Conservation (phyloP, 2,888 invertebrate species). For the Andrena bicolor region DNA sequence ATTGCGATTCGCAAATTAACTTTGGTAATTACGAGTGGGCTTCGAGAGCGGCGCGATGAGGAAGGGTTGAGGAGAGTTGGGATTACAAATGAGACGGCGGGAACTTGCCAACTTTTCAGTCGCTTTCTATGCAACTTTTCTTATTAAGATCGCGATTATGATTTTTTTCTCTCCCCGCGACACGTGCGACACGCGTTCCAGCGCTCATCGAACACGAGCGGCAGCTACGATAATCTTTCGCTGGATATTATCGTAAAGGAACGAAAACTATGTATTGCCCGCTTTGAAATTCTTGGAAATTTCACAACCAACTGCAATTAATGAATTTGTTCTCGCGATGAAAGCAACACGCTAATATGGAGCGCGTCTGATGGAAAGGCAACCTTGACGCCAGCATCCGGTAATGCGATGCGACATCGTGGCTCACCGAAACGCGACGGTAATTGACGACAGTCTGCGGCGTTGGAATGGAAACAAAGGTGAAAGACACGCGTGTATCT, state of each 20-base stretch:
- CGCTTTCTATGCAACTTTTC: conserved; percentile 74
- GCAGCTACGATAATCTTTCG: not conserved
- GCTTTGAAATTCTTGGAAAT: no score
- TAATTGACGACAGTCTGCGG: conserved; percentile 62
- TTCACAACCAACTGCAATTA: no score
- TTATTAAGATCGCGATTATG: conserved; percentile 76
- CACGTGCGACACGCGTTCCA: not conserved
- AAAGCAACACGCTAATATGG: not conserved
- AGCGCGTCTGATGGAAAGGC: conserved; percentile 8
- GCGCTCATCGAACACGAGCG: not conserved
- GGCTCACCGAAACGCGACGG: conserved; percentile 1
- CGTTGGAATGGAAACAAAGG: conserved; percentile 40
- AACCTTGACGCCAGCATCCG: conserved; percentile 33
- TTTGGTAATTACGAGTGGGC: conserved; percentile 75
- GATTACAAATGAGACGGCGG: conserved; percentile 69
- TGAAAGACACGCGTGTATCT: conserved; percentile 20
- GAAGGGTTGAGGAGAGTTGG: conserved; percentile 65
- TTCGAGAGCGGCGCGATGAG: conserved; percentile 60
- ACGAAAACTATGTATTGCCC: no score
- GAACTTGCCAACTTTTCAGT: conserved; percentile 73
- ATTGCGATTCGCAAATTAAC: conserved; percentile 76
- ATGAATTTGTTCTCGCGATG: conserved; percentile 2
- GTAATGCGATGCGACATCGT: conserved; percentile 12
- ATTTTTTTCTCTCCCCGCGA: conserved; percentile 59
- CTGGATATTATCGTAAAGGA: not conserved